A percentile compares a stretch with the other conserved stretches of the same genome.
Evolutionary conservation across 2,888 invertebrate species (phyloP).

Genomic region (Resseliella maxima): DNA sequence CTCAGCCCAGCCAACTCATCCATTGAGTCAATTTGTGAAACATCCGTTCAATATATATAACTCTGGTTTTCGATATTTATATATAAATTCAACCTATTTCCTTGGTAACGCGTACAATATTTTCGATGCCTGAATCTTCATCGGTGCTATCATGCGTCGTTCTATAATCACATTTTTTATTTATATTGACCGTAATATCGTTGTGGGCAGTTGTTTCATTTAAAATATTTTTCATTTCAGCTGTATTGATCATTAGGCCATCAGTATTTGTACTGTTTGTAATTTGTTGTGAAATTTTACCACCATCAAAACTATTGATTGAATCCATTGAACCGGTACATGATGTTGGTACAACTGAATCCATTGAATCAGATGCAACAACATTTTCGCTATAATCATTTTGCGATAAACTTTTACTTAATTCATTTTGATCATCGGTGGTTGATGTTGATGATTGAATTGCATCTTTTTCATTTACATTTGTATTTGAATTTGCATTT

Average conservation of each 20-base stretch:
- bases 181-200: conserved; percentile 57
- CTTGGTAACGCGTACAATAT: conserved; percentile 59
- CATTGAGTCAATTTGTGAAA: too few relatives aligned
- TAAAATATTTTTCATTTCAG: conserved; percentile 5
- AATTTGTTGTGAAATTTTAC: conserved; percentile 27
- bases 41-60: too few relatives aligned
- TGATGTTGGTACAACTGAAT: conserved; percentile 59
- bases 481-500: too few relatives aligned
- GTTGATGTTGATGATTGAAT: not conserved
- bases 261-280: conserved; percentile 49
- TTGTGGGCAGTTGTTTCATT: not conserved
- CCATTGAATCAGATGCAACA: conserved; percentile 35
- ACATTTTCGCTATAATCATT: conserved; percentile 43
- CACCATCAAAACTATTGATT: conserved; percentile 58
- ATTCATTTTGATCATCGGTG: conserved; percentile 49
- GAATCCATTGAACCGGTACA: conserved; percentile 61
- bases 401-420: conserved; percentile 47
- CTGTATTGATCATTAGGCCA: conserved; percentile 37
- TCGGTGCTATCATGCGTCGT: conserved; percentile 60
- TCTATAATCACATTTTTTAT: conserved; percentile 57
- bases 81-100: too few relatives aligned
- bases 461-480: not conserved
- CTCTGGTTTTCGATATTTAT: too few relatives aligned
- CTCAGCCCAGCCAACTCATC: too few relatives aligned
- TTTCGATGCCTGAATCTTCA: conserved; percentile 62